Conservation (phyloP, 1,140 invertebrate species). For the Physella acuta region DNA sequence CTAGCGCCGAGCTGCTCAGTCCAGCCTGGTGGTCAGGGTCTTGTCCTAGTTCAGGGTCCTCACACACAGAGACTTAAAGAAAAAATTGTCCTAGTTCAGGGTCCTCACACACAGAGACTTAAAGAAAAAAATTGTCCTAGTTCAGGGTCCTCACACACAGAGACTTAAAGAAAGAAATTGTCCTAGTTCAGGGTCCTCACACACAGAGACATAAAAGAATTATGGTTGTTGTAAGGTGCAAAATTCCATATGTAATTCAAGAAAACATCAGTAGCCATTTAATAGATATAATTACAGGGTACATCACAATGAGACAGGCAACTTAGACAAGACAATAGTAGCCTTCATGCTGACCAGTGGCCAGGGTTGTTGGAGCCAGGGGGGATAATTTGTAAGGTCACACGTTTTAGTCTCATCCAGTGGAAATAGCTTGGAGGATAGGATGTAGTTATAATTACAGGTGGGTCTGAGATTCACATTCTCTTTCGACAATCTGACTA, state of each 20-base stretch:
- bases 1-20: slow-evolving; percentile 80
- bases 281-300: too few relatives aligned
- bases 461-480: too few relatives aligned
- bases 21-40: slow-evolving; percentile 87
- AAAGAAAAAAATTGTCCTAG: slow-evolving; percentile 65
- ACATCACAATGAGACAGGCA: too few relatives aligned
- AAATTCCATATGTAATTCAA: slow-evolving; percentile 79
- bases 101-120: slow-evolving; percentile 85
- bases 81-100: slow-evolving; percentile 67
- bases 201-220: slow-evolving; percentile 72
- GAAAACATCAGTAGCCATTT: too few relatives aligned
- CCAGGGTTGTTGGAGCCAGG: too few relatives aligned
- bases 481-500: too few relatives aligned
- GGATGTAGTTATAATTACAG: too few relatives aligned
- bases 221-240: slow-evolving; percentile 73
- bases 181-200: slow-evolving; percentile 76
- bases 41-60: slow-evolving; percentile 75
- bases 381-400: too few relatives aligned
- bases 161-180: slow-evolving; percentile 69
- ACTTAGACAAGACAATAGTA: too few relatives aligned
- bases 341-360: too few relatives aligned
- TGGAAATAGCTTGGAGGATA: too few relatives aligned
- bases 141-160: slow-evolving; percentile 81
- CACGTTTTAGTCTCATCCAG: too few relatives aligned
- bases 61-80: slow-evolving; percentile 76